Conservation (phyloP, 2,888 invertebrate species). For the Pelosia muscerda region DNA sequence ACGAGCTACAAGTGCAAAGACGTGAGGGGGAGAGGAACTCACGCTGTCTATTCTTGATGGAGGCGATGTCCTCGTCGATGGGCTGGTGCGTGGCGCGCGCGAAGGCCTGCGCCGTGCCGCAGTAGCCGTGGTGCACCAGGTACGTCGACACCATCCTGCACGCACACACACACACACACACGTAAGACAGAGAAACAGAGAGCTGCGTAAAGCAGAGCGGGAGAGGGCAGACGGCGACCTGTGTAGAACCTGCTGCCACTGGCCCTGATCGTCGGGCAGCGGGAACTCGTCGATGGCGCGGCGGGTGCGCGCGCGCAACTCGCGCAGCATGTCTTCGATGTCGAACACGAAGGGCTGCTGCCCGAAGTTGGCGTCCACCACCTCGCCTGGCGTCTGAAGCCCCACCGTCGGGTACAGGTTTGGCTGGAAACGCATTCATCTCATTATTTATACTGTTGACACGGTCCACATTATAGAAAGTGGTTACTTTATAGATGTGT, state of each 20-base stretch:
- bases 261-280: slow-evolving; percentile 94
- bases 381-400: slow-evolving; percentile 98
- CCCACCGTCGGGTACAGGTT: slow-evolving; percentile 99
- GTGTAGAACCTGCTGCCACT: slow-evolving; percentile 97
- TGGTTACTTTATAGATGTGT: too few relatives aligned
- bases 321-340: slow-evolving; percentile 98
- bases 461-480: too few relatives aligned
- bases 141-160: slow-evolving; percentile 98
- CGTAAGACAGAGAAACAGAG: too few relatives aligned
- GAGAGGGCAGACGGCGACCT: slow-evolving; percentile 86
- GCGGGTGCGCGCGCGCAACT: slow-evolving; percentile 94
- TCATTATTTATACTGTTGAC: background rate
- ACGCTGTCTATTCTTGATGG: slow-evolving; percentile 99
- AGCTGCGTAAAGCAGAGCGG: too few relatives aligned
- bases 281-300: slow-evolving; percentile 95
- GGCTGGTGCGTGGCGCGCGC: slow-evolving; percentile 95
- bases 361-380: slow-evolving; percentile 99
- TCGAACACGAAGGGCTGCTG: slow-evolving; percentile 99
- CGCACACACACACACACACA: background rate
- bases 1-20: background rate
- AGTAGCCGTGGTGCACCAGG: slow-evolving; percentile 99
- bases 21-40: background rate
- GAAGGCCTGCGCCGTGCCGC: slow-evolving; percentile 98
- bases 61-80: slow-evolving; percentile 96
- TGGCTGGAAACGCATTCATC: slow-evolving; percentile 86